Base-by-base conservation (phyloP, 1,140 invertebrate species). In the Choristoneura fumiferana region DNA sequence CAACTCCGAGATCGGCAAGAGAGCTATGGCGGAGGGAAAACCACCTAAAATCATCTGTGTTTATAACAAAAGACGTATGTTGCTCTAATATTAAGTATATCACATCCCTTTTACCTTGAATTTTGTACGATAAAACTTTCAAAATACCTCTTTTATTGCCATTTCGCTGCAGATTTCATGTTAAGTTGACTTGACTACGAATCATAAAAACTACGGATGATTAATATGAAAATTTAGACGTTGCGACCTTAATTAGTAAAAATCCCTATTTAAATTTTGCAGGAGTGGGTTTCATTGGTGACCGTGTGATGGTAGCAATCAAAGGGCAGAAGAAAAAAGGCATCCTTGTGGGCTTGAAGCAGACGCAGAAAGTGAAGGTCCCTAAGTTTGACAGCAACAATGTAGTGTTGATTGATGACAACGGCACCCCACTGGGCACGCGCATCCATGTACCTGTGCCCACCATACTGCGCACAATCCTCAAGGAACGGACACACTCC, bases 301-400 rank as follows among this genome's bases (percentile, higher is more conserved):
- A 98, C 76, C 95, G 93, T 92, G 94, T 99, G 8, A 77, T 99
- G 67, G 94, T 99, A n/a, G 97, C 98, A 2, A 96, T 99, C 65
- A 97, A 96, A 86, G 98, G 98, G 18, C 95, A 99, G 81, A 99
- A 98, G 92, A 98, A 97, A 78, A 98, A 98, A 87, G 98, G 94
- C 1, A 96, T 98, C 61, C 91, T 99, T 45, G 98, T 99, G 15
- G 98, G 98, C 0, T 89, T 96, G 0, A 97, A 97, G 78, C 94
- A 97, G 77, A 93, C 92, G 57, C 96, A 98, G 78, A 92, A 93
- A 57, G 80, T 94, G 3, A 95, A 96, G 82, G 91, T 98, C 33
- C 98, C 98, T 0, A 95, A 95, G 76, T 98, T 97, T 89, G 98
- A 99, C 84, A 97, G 94, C 65, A 99, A 99, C 79, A 99, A 99